Conservation (phyloP, 2,113 vertebrate genomes). For the Oncorhynchus masou region DNA sequence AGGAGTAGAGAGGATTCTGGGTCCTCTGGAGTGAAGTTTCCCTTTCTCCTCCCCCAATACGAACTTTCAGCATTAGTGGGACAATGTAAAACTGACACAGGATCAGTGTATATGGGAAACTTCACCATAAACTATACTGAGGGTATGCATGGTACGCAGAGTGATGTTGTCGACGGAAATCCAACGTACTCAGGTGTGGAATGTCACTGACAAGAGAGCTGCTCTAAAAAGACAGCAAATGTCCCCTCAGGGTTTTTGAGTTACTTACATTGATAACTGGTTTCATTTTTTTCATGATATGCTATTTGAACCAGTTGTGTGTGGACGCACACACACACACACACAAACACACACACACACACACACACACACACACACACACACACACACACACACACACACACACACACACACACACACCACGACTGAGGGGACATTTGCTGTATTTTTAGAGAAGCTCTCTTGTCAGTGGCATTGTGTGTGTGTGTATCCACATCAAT, state of each 20-base stretch:
- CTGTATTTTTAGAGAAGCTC: slow-evolving; percentile 17
- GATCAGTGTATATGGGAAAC: not conserved
- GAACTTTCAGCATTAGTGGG: too few species aligned
- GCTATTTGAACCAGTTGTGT: too few species aligned
- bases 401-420: too few species aligned
- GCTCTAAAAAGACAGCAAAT: slow-evolving; percentile 21
- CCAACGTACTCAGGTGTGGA: slow-evolving; percentile 49
- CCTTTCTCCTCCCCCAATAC: too few species aligned
- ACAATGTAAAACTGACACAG: not conserved
- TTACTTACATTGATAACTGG: too few species aligned
- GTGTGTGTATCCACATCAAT: not conserved
- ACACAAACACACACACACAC: too few species aligned
- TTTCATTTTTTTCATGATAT: too few species aligned
- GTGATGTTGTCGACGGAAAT: slow-evolving; percentile 18
- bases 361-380: too few species aligned
- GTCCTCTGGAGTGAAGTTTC: too few species aligned
- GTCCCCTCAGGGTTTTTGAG: slow-evolving; percentile 37
- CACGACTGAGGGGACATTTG: slow-evolving; percentile 37
- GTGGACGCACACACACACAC: not conserved
- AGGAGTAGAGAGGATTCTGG: too few species aligned
- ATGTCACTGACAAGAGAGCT: slow-evolving; percentile 47
- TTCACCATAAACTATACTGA: not conserved
- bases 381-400: too few species aligned
- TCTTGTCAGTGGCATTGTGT: slow-evolving; percentile 49
- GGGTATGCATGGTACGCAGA: not conserved